Evolutionary conservation across 2,113 vertebrate species (phyloP), one percentile per base, ranked within the genome.

Genomic region (Coturnix japonica): DNA sequence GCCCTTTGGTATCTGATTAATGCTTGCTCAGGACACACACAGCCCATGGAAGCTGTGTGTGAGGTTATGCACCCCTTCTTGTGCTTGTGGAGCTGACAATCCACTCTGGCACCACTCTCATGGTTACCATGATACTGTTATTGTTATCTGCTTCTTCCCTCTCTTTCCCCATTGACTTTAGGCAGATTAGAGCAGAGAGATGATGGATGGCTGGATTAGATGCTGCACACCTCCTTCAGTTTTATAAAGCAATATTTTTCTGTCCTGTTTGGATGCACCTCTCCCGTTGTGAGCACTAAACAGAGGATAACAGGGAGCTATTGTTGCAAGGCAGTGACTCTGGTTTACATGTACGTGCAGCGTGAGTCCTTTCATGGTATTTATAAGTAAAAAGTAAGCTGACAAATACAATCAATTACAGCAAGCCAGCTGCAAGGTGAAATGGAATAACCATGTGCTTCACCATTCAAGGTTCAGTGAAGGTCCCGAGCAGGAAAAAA

Each of bases 381-480:
- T 90, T 25, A 25, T 61, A 8, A 43, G 46, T 53, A 25, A 33
- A 30, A 61, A 13, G n/a, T 1, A 49, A 90, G 44, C 59, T 87
- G 91, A 81, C 59, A 94, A 95, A 94, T 78, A 67, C 35, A 91
- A 94, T 93, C 96, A 94, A 67, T 96, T 94, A 76, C 15, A 44
- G 78, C 59, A 35, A 94, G 74, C 28, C 35, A 87, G 94, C 87
- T 89, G 89, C 87, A 56, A 91, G 87, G 92, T 83, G 91, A 84
- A 83, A 95, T 88, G 61, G 91, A 90, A 89, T 93, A 93, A 81
- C 88, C 6, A 2, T 25, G 91, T 39, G 81, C 65, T 92, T 87
- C 43, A 2, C 85, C 8, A 61, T 74, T 81, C 93, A 81, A 90
- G 90, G 90, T 92, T 93, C 91, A 94, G 19, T 15, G 57, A 79